A percentile compares a stretch with the other conserved stretches of the same genome.
These are phyloP conservation scores for Pygocentrus nattereri DNA, from an alignment of 2,797 vertebrate genomes.

Conservation along the genomic window DNA sequence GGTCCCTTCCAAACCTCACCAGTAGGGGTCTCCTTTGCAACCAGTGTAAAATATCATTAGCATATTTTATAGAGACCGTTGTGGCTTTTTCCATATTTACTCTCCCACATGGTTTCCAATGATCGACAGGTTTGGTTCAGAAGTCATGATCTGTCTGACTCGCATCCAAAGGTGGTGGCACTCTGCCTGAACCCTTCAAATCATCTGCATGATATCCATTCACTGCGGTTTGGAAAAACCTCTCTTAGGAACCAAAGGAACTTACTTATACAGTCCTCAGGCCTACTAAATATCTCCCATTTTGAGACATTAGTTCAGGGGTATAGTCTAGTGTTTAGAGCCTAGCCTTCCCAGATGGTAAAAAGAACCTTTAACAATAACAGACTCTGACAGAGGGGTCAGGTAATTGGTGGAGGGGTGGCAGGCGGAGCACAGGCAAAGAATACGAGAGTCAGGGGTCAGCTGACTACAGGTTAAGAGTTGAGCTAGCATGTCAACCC, in stretches of 20 bases:
- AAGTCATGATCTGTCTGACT: slow-evolving; percentile 56
- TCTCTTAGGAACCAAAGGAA: slow-evolving; percentile 25
- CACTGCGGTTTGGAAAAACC: slow-evolving; percentile 30
- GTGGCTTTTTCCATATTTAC: slow-evolving; percentile 34
- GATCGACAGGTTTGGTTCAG: slow-evolving; percentile 55
- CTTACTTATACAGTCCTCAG: slow-evolving; percentile 30
- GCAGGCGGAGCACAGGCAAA: slow-evolving; percentile 51
- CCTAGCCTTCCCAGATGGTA: slow-evolving; percentile 56
- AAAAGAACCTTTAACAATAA: slow-evolving; percentile 60
- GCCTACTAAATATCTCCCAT: slow-evolving; percentile 38
- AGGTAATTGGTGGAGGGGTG: slow-evolving; percentile 62
- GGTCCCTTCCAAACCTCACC: slow-evolving; percentile 32
- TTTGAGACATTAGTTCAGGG: slow-evolving; percentile 48
- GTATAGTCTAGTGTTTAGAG: slow-evolving; percentile 51
- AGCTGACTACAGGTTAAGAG: slow-evolving; percentile 78
- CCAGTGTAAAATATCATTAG: slow-evolving; percentile 11
- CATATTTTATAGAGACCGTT: not conserved
- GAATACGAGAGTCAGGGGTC: slow-evolving; percentile 73
- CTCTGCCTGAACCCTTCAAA: slow-evolving; percentile 36
- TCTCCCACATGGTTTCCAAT: slow-evolving; percentile 19
- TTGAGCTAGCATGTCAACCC: slow-evolving; percentile 77
- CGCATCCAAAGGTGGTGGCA: slow-evolving; percentile 37
- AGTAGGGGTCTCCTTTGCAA: slow-evolving; percentile 38
- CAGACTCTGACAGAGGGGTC: slow-evolving; percentile 71
- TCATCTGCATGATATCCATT: slow-evolving; percentile 48